Evolutionary conservation across 2,797 vertebrate genomes (phyloP), one percentile per base, ranked within the genome.

Genomic region (Novumbra hubbsi): DNA sequence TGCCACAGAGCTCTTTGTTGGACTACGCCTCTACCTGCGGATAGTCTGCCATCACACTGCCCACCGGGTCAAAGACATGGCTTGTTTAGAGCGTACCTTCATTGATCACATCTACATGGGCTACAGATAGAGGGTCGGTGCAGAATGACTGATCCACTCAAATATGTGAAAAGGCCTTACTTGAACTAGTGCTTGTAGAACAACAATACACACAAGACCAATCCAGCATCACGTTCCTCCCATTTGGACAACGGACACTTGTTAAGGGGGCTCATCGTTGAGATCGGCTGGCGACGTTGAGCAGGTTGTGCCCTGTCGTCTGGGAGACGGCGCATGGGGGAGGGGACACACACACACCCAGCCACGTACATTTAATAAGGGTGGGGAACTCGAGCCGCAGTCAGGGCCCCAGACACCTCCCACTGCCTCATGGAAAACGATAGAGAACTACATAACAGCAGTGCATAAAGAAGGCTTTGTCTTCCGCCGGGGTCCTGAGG

Each of bases 21-120:
- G 73, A 76, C 78, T 71, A 78, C 73, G 6, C 19, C 19, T 68
- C 70, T 70, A 88, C 83, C 85, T 81, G 79, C 83, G 86, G 87
- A 80, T 81, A 66, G 21, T 67, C 78, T 68, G 74, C 78, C 87
- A 72, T 84, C 81, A 74, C 73, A 2, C 27, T 49, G 64, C 49
- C 8, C 17, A n/a, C 27, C 2, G 17, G 1, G 66, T 3, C 19
- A 24, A 9, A 38, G 65, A 21, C 17, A 11, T 0, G 68, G 48
- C 48, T 50, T 28, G 45, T 52, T 69, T 14, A 27, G 4, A 27
- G 34, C n/a, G 34, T 24, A 48, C 6, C 6, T 63, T 11, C 60
- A 63, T 5, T 63, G 62, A 64, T 64, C 55, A 57, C 5, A 5
- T n/a, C 55, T 24, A 24, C n/a, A 24, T 24, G n/a, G 55, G 21